Conservation (phyloP, 2,888 invertebrate species). For the Macropis europaea region DNA sequence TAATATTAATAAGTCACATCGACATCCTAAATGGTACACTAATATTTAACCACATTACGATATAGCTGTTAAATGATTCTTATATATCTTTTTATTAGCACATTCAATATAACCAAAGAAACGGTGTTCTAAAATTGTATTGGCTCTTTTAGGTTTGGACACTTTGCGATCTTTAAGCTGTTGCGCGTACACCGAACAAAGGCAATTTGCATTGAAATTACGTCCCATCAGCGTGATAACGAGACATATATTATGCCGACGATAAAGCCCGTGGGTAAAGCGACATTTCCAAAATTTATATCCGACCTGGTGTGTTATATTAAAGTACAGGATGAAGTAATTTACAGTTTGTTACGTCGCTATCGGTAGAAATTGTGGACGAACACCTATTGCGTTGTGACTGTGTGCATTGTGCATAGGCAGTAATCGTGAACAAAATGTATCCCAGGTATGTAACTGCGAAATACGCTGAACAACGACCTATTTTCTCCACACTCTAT, state of each 20-base stretch:
- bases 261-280: slow-evolving; percentile 35
- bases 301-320: slow-evolving; percentile 36
- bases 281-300: slow-evolving; percentile 48
- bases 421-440: neutral
- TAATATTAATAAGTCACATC: too few species aligned
- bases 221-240: slow-evolving; percentile 39
- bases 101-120: too few species aligned
- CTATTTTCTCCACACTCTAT: neutral
- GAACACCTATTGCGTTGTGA: slow-evolving; percentile 12
- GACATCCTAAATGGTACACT: too few species aligned
- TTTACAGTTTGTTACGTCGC: slow-evolving; percentile 34
- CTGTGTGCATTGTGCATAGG: neutral
- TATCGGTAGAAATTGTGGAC: slow-evolving; percentile 27
- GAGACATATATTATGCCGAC: slow-evolving; percentile 37
- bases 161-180: slow-evolving; percentile 23
- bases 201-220: slow-evolving; percentile 49
- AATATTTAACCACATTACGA: too few species aligned
- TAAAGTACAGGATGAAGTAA: slow-evolving; percentile 41
- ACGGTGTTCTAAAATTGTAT: too few species aligned
- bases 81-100: too few species aligned
- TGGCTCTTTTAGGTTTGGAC: slow-evolving; percentile 4
- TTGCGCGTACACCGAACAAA: slow-evolving; percentile 23
- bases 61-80: too few species aligned
- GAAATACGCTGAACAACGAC: neutral
- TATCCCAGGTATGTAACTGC: neutral